Evolutionary conservation across 2,888 invertebrate species (phyloP), one percentile per base, ranked within the genome.

Genomic region (Acanthosepion lycidas): DNA sequence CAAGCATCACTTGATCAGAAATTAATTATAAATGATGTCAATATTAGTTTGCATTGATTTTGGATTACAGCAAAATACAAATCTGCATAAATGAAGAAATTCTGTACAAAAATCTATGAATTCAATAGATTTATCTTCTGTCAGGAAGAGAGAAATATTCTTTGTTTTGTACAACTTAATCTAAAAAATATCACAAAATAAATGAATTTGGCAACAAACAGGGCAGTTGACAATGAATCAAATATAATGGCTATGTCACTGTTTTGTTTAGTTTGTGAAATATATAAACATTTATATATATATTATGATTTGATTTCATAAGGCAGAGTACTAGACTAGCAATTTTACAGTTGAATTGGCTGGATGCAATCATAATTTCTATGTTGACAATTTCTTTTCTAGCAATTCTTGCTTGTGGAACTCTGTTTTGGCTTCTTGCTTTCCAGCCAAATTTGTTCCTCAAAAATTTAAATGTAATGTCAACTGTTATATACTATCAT

Each of bases 1-100:
- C 78, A 78, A 78, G 78, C 78, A 78, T 78, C n/a, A 33, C 78
- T n/a, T 78, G n/a, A 78, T 78, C 78, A 78, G 78, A 78, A 78
- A 78, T 78, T 78, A 78, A 78, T 78, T 78, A 78, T n/a, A 78
- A 78, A 78, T 18, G 23, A 78, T 78, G 78, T 78, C n/a, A n/a
- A 78, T 78, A 78, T 78, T 78, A n/a, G 78, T 78, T 78, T 78
- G 15, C n/a, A 78, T 78, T n/a, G 78, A 78, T n/a, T 78, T 18
- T 78, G n/a, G n/a, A 78, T 78, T 20, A 15, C 78, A 78, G 33
- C 15, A 23, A 5, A 33, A 78, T 78, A 78, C n/a, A 33, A 33
- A 33, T 78, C 78, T 78, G 78, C n/a, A 78, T 78, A 78, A 78
- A 78, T 78, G 18, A 78, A 78, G n/a, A 78, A 78, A 33, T 78